Evolutionary conservation across 2,888 invertebrate genomes (phyloP).

Genomic region (Globia sparganii): DNA sequence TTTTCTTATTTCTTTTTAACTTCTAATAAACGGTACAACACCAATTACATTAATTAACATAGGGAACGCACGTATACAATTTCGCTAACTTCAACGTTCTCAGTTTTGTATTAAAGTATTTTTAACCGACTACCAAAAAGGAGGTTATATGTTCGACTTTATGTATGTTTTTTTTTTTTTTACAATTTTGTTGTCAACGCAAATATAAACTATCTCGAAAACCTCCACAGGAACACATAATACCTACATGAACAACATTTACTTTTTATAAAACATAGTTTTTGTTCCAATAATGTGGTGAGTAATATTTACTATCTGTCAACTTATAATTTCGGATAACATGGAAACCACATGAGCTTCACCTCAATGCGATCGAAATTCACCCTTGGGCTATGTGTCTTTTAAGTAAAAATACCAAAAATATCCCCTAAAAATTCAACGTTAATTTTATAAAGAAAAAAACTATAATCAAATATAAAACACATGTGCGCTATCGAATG

Average conservation of each 20-base stretch:
- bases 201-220: background rate
- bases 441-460: constrained; percentile 29
- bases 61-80: background rate
- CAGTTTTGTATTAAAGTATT: background rate
- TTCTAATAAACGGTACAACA: background rate
- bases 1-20: background rate
- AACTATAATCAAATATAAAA: constrained; percentile 68
- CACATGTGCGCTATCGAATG: constrained; percentile 74
- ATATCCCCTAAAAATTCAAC: background rate
- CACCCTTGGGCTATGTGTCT: constrained; percentile 8
- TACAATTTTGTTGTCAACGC: background rate
- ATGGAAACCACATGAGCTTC: background rate
- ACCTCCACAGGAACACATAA: background rate
- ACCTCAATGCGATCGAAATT: background rate
- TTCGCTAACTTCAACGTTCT: background rate
- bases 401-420: constrained; percentile 16
- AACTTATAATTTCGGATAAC: background rate
- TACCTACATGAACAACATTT: background rate
- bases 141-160: no score
- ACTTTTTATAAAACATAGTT: background rate
- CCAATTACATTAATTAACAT: background rate
- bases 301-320: background rate
- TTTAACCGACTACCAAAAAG: no score
- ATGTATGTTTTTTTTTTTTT: no score
- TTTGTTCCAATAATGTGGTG: background rate